Evolutionary conservation across 1,140 invertebrate genomes (phyloP).

Genomic region (Drosophila ananassae): DNA sequence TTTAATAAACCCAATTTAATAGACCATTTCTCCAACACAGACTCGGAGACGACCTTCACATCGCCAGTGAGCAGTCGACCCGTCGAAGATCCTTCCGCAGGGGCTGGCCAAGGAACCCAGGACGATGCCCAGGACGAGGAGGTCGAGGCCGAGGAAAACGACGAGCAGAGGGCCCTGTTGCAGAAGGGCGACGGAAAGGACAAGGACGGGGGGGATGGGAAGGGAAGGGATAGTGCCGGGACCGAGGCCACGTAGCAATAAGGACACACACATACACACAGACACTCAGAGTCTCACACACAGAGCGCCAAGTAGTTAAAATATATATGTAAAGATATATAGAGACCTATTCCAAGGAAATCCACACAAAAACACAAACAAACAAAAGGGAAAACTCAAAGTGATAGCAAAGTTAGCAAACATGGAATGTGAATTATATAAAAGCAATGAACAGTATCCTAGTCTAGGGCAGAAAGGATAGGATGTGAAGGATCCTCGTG

Average conservation of each 20-base stretch:
- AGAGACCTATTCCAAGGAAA: conserved; percentile 23
- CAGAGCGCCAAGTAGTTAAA: conserved; percentile 57
- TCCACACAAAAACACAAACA: conserved; percentile 12
- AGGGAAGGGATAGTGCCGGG: conserved; percentile 45
- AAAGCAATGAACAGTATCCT: conserved; percentile 84
- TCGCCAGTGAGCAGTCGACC: conserved; percentile 63
- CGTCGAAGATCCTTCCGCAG: conserved; percentile 15
- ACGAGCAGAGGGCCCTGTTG: conserved; percentile 72
- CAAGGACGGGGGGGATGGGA: conserved; percentile 9
- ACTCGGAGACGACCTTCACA: conserved; percentile 83
- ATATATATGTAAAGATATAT: conserved; percentile 41
- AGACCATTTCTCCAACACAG: conserved; percentile 30
- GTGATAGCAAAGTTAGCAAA: conserved; percentile 81
- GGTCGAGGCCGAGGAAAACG: conserved; percentile 65
- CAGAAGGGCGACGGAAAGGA: conserved; percentile 41
- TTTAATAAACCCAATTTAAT: conserved; percentile 14
- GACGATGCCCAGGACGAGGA: conserved; percentile 47
- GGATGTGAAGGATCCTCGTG: conserved; percentile 10
- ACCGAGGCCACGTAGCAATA: conserved; percentile 77
- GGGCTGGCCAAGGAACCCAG: conserved; percentile 7
- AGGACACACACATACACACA: conserved; percentile 42
- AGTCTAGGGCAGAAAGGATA: conserved; percentile 62
- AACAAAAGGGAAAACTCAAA: conserved; percentile 72
- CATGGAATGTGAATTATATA: conserved; percentile 83
- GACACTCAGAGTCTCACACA: conserved; percentile 19